Conservation (phyloP, 2,797 vertebrate species). For the Macroramphosus scolopax region DNA sequence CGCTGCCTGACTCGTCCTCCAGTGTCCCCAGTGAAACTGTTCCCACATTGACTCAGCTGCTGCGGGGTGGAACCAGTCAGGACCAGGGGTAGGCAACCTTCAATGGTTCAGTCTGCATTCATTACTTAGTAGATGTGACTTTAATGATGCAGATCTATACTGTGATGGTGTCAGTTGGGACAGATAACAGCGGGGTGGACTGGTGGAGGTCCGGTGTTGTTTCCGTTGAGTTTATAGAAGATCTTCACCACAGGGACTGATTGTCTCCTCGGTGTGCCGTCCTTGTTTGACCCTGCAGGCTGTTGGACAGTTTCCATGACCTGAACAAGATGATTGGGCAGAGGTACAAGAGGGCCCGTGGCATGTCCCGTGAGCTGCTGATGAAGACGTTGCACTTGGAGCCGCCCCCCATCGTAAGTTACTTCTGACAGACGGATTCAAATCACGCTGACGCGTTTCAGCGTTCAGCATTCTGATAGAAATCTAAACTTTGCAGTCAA, state of each 20-base stretch:
- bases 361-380: slow-evolving; percentile 67
- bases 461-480: background rate
- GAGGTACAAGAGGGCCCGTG: slow-evolving; percentile 67
- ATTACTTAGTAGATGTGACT: no score
- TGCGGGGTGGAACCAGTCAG: slow-evolving; percentile 42
- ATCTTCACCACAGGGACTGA: background rate
- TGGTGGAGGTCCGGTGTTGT: no score
- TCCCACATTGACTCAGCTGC: slow-evolving; percentile 72
- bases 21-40: slow-evolving; percentile 36
- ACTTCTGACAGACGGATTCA: background rate
- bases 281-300: slow-evolving; percentile 40
- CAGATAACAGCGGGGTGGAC: no score
- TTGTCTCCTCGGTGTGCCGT: slow-evolving; percentile 3
- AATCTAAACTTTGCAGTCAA: no score
- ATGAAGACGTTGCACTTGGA: slow-evolving; percentile 69
- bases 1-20: slow-evolving; percentile 22
- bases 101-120: no score
- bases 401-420: slow-evolving; percentile 60
- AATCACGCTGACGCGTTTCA: background rate
- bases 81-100: slow-evolving; percentile 56
- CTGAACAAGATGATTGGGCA: slow-evolving; percentile 78
- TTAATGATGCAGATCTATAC: no score
- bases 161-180: no score
- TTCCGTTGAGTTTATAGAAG: no score
- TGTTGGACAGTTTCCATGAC: slow-evolving; percentile 77